These are phyloP conservation scores for Alviniconcha strummeri DNA, from an alignment of 2,888 invertebrate species.

Conservation along the genomic window DNA sequence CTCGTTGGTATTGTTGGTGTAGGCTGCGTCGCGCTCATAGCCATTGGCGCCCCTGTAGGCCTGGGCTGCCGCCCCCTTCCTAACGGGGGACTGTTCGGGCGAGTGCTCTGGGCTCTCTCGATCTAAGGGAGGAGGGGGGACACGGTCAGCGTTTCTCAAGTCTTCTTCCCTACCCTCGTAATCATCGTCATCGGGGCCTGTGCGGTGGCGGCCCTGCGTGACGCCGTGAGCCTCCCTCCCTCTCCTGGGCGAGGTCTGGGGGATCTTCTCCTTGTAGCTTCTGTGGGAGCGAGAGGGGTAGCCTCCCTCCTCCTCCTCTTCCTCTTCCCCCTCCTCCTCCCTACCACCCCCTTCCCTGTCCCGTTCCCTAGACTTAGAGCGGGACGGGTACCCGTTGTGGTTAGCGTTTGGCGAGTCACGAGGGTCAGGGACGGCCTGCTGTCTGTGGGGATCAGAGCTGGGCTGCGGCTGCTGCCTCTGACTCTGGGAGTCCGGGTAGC, in stretches of 20 bases:
- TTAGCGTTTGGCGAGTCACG: constrained; percentile 8
- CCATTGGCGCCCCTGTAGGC: constrained; percentile 21
- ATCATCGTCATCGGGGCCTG: neutral
- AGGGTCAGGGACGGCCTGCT: neutral
- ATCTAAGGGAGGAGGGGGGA: constrained; percentile 13
- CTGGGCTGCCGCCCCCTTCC: neutral
- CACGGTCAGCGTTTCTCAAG: neutral
- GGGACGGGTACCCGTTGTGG: neutral
- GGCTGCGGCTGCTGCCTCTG: neutral
- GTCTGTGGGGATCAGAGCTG: no score
- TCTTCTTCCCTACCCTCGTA: neutral
- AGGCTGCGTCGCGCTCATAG: constrained; percentile 40
- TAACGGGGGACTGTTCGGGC: constrained; percentile 1
- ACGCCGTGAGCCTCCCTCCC: neutral
- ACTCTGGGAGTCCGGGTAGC: no score
- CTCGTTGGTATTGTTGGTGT: constrained; percentile 56
- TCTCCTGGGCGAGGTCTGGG: constrained; percentile 4
- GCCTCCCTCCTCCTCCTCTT: neutral
- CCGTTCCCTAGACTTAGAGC: neutral
- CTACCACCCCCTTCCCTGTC: neutral
- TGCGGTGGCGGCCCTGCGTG: no score
- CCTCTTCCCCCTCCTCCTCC: neutral
- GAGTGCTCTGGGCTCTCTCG: neutral
- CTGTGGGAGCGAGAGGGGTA: neutral
- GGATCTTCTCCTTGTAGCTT: constrained; percentile 16